Percentiles rank a stretch among this genome's conserved stretches.
Evolutionary conservation across 2,888 invertebrate genomes (phyloP).

Genomic region (Hoplodrina blanda): DNA sequence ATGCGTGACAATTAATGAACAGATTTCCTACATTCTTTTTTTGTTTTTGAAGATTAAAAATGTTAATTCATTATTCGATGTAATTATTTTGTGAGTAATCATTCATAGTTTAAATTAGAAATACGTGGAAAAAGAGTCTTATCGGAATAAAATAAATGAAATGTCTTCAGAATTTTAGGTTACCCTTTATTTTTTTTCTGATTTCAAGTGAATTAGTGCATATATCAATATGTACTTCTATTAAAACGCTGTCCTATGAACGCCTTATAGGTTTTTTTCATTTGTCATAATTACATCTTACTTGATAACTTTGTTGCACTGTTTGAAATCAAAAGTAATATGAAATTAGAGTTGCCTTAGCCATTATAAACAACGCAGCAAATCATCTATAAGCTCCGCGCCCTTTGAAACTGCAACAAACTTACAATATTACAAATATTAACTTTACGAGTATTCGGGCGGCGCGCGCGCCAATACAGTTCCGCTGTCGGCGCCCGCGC

Average conservation of each 20-base stretch:
- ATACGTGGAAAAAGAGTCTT: conserved; percentile 10
- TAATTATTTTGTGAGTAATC: conserved; percentile 5
- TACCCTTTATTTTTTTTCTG: conserved; percentile 8
- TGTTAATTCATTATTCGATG: conserved; percentile 18
- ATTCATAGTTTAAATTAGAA: conserved; percentile 32
- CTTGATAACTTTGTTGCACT: neutral
- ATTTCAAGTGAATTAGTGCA: neutral
- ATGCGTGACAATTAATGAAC: conserved; percentile 14
- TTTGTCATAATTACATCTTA: neutral
- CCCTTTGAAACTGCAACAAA: conserved; percentile 76
- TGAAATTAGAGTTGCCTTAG: neutral
- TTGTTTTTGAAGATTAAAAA: conserved; percentile 46
- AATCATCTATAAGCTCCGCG: conserved; percentile 54
- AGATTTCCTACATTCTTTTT: conserved; percentile 21
- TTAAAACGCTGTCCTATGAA: neutral
- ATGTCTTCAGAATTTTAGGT: conserved; percentile 11
- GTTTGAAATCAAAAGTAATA: neutral
- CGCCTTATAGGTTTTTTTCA: neutral
- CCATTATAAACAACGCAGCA: conserved; percentile 21
- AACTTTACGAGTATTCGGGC: conserved; percentile 77
- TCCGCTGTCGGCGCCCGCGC: conserved; percentile 85
- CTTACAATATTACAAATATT: conserved; percentile 80
- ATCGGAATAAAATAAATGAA: conserved; percentile 23
- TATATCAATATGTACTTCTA: neutral
- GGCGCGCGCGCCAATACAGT: conserved; percentile 80